These are phyloP conservation scores for Celastrina argiolus DNA, from an alignment of 2,888 invertebrate species.

Conservation along the genomic window DNA sequence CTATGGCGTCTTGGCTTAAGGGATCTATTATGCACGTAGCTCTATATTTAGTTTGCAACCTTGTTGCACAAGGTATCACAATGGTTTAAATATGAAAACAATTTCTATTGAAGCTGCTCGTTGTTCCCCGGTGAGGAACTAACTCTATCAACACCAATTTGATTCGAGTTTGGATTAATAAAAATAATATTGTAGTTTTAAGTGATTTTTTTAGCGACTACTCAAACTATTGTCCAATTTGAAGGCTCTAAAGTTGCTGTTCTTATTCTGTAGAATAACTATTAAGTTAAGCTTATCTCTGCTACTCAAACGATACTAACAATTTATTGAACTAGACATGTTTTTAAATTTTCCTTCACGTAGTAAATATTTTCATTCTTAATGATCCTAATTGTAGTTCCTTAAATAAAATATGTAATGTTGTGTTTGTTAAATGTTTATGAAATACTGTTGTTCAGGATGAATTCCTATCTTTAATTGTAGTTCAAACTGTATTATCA, in stretches of 20 bases:
- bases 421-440: constrained; percentile 2
- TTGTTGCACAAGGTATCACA: not conserved
- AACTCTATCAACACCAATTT: too few relatives aligned
- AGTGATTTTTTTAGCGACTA: too few relatives aligned
- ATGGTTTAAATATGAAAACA: not conserved
- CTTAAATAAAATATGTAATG: not conserved
- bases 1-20: too few relatives aligned
- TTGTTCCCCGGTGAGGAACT: too few relatives aligned
- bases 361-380: not conserved
- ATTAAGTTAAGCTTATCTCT: too few relatives aligned
- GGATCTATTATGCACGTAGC: too few relatives aligned
- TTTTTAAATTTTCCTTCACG: too few relatives aligned
- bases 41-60: not conserved
- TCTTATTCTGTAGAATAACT: too few relatives aligned
- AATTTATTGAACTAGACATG: not conserved
- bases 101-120: not conserved
- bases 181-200: too few relatives aligned
- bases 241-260: too few relatives aligned
- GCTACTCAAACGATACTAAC: not conserved
- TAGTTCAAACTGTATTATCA: constrained; percentile 1
- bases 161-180: not conserved
- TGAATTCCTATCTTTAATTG: not conserved
- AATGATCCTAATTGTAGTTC: not conserved
- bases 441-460: not conserved
- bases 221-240: too few relatives aligned